These are phyloP conservation scores for Clanis bilineata DNA, from an alignment of 2,888 invertebrate genomes.

Conservation along the genomic window DNA sequence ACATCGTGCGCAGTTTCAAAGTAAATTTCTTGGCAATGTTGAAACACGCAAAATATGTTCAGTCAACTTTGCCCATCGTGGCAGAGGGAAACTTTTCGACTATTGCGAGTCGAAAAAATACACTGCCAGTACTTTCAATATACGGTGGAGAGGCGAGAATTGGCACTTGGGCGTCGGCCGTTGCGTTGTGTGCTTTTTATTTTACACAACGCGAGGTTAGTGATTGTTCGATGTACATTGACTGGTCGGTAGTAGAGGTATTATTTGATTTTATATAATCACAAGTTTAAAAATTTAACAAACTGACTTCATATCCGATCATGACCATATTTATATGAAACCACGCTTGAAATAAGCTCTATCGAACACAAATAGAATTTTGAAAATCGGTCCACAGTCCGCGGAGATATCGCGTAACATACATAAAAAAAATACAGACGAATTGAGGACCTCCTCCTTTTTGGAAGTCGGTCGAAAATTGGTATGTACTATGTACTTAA, in stretches of 20 bases:
- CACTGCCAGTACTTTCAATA: conserved; percentile 23
- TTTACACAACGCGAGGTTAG: neutral
- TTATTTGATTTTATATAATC: neutral
- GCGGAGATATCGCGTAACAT: too few species aligned
- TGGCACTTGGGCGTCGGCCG: conserved; percentile 24
- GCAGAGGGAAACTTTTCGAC: conserved; percentile 1
- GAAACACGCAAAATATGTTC: conserved; percentile 3
- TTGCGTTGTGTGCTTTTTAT: neutral
- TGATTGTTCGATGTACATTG: conserved; percentile 1
- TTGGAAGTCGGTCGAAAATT: too few species aligned
- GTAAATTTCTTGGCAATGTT: conserved; percentile 9
- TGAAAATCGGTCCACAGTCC: too few species aligned
- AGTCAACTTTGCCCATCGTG: conserved; percentile 4
- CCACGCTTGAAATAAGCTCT: too few species aligned
- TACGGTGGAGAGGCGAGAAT: conserved; percentile 25
- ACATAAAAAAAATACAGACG: too few species aligned
- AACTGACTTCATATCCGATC: too few species aligned
- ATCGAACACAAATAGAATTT: too few species aligned
- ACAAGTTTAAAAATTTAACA: too few species aligned
- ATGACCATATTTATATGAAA: too few species aligned
- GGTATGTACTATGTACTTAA: too few species aligned
- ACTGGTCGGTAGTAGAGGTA: neutral
- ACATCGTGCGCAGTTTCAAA: neutral
- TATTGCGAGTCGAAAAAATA: conserved; percentile 1
- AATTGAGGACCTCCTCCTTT: too few species aligned